Evolutionary conservation across 1,140 invertebrate genomes (phyloP), one percentile per base, ranked within the genome.

Genomic region (Leptinotarsa lineolata): DNA sequence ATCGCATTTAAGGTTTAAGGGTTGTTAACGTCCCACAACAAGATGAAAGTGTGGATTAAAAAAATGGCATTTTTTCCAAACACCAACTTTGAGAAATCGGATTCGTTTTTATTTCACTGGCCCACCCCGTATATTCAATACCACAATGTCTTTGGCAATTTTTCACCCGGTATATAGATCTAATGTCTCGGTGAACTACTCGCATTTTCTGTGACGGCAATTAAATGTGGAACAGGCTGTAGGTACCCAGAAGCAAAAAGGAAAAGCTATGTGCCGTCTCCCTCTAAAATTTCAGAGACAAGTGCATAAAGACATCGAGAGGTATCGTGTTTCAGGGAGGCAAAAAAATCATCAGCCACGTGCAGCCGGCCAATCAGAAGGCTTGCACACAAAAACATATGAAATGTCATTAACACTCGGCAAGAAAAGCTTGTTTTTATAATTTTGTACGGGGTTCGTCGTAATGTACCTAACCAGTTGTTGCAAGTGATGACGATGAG

Each of bases 381-480:
- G 30, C 30, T 60, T 24, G 20, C 21, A 30, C 59, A 68, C 20
- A 58, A 60, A 68, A 66, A 75, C 70, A 71, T 20, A 75, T 30
- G 64, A 72, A 68, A 76, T 76, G 71, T 72, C 71, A 60, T 73
- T 76, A 72, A 73, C 74, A 76, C 68, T 68, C 61, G 69, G 65
- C 66, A 20, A 61, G 39, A 63, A 73, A 54, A 16, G 15, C 15
- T 54, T 54, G 48, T 54, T 54, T 54, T 54, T 54, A 54, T 54
- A 54, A 54, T 13, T 54, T 54, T 54, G 15, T 54, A 54, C 48
- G 48, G 48, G 48, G 48, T 54, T 15, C n/a, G 48, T 54, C 48
- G n/a, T 54, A 54, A 54, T 54, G n/a, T 54, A 54, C 48, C 48
- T 54, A n/a, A 6, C 0, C 0, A 13, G 48, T n/a, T 18, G 16